A percentile compares a stretch with the other conserved stretches of the same genome.
Evolutionary conservation across 2,113 vertebrate genomes (phyloP).

Genomic region (western clawed frog (Xenopus tropicalis)): UCB_Xtro_10.0 CM004448.2:7796501-7797000

Average conservation of each 20-base stretch:
- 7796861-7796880: constrained; percentile 99
- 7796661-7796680: constrained; percentile 98
- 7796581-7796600: constrained; percentile 82
- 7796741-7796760: not conserved
- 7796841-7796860: constrained; percentile 97
- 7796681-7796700: constrained; percentile 95
- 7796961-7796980: constrained; percentile 93
- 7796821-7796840: constrained; percentile 67
- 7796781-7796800: not conserved
- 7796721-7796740: constrained; percentile 74
- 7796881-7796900: constrained; percentile 95
- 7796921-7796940: constrained; percentile 98
- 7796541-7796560: too few species aligned
- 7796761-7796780: not conserved
- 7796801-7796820: not conserved
- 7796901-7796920: constrained; percentile 95
- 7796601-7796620: constrained; percentile 91
- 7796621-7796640: constrained; percentile 92
- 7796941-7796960: constrained; percentile 97
- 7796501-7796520: too few species aligned
- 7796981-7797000: constrained; percentile 72
- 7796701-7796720: constrained; percentile 93
- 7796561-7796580: constrained; percentile 86
- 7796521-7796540: too few species aligned
- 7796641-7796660: constrained; percentile 88